Conservation (phyloP, 2,797 vertebrate species). For the Hipposideros larvatus region DNA sequence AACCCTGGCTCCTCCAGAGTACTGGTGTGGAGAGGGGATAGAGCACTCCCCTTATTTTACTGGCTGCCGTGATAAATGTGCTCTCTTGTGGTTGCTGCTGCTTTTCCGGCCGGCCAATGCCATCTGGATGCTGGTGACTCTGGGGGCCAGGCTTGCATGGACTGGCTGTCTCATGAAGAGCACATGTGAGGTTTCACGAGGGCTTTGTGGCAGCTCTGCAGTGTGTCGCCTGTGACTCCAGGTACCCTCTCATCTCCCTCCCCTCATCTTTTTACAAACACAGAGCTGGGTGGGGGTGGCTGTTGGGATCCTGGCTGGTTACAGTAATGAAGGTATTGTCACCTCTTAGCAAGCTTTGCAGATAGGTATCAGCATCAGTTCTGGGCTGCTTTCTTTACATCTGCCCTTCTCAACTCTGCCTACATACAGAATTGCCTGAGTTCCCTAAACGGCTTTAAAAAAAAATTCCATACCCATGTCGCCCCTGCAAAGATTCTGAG, state of each 20-base stretch:
- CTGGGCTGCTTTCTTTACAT: not conserved
- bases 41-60: not conserved
- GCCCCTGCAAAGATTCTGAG: not conserved
- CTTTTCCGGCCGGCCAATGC: not conserved
- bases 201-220: not conserved
- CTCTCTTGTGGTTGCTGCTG: not conserved
- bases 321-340: not conserved
- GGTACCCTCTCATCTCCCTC: not conserved
- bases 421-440: not conserved
- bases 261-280: not conserved
- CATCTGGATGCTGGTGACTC: not conserved
- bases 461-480: not conserved
- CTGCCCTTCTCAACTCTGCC: not conserved
- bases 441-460: not conserved
- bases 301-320: accelerated
- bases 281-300: not conserved
- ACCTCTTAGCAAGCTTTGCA: not conserved
- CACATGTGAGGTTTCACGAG: not conserved
- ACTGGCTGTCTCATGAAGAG: not conserved
- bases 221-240: too few species aligned
- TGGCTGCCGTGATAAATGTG: not conserved
- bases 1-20: not conserved
- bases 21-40: not conserved
- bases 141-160: not conserved
- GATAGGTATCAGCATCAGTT: not conserved